Evolutionary conservation across 2,113 vertebrate species (phyloP).

Genomic region (Melanostigma gelatinosum): DNA sequence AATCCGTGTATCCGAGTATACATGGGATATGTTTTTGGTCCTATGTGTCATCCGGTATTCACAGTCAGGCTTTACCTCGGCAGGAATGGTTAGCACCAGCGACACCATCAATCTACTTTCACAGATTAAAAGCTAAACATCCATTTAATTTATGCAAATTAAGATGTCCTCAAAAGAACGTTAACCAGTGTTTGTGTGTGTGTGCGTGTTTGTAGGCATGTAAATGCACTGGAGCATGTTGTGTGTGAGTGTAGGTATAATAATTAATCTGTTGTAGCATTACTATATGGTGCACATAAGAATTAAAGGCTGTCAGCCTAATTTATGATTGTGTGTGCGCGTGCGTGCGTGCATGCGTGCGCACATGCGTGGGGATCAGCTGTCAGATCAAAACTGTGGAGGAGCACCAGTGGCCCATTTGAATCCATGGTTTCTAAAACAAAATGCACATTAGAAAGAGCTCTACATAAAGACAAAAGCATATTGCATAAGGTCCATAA

Average conservation of each 20-base stretch:
- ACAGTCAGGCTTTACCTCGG: not conserved
- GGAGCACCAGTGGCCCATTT: not conserved
- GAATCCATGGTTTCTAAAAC: not conserved
- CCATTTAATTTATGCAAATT: slow-evolving; percentile 1
- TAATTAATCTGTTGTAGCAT: slow-evolving; percentile 10
- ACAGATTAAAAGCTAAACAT: not conserved
- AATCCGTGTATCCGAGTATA: too few species aligned
- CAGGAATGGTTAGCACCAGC: not conserved
- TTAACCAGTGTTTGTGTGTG: not conserved
- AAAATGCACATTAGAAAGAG: not conserved
- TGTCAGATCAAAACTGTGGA: slow-evolving; percentile 12
- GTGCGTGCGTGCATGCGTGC: not conserved
- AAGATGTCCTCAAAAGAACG: not conserved
- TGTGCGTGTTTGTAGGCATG: not conserved
- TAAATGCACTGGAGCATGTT: not conserved
- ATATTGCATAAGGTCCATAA: not conserved
- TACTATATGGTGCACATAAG: not conserved
- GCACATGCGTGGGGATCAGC: not conserved
- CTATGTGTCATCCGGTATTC: not conserved
- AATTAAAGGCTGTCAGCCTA: slow-evolving; percentile 16
- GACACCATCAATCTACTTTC: slow-evolving; percentile 2
- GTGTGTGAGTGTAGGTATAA: slow-evolving; percentile 14
- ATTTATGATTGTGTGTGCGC: slow-evolving; percentile 5
- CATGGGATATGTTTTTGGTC: not conserved
- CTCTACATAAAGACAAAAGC: not conserved